These are phyloP conservation scores for Melitaea cinxia DNA, from an alignment of 1,140 invertebrate species.

Conservation along the genomic window DNA sequence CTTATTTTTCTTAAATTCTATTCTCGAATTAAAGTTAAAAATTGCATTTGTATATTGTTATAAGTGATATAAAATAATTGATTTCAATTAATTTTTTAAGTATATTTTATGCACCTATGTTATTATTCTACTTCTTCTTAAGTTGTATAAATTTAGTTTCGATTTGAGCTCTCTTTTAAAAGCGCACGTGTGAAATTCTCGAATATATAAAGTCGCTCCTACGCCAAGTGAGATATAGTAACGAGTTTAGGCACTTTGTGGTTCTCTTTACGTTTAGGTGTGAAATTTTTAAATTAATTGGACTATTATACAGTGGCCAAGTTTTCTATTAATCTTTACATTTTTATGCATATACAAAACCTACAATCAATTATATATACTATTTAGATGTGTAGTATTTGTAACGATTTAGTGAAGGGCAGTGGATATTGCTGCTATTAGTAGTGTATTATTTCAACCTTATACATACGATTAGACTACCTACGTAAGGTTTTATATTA, in stretches of 20 bases:
- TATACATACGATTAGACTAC: constrained; percentile 59
- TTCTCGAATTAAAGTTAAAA: constrained; percentile 61
- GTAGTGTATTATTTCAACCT: constrained; percentile 56
- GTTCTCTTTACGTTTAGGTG: constrained; percentile 13
- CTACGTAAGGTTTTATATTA: constrained; percentile 72
- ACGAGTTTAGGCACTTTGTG: constrained; percentile 31
- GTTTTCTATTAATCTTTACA: constrained; percentile 74
- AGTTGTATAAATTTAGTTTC: constrained; percentile 75
- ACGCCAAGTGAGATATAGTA: constrained; percentile 49
- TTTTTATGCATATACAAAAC: constrained; percentile 77
- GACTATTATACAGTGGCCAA: constrained; percentile 69
- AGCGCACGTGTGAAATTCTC: constrained; percentile 44
- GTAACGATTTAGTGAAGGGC: constrained; percentile 65
- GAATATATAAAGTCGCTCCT: constrained; percentile 41
- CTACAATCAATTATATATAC: constrained; percentile 66
- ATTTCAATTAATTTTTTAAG: constrained; percentile 62
- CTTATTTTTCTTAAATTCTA: constrained; percentile 51
- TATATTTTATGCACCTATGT: constrained; percentile 46
- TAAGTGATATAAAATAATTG: constrained; percentile 56
- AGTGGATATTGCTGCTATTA: constrained; percentile 46
- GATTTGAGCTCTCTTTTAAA: constrained; percentile 64
- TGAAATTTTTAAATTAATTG: constrained; percentile 36
- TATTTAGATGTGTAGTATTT: constrained; percentile 74
- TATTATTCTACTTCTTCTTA: constrained; percentile 54
- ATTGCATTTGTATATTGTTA: constrained; percentile 69